Percentiles rank a stretch among this genome's conserved stretches.
phyloP scores from a whole-genome alignment of 1,140 invertebrate species.

The Latrodectus geometricus region DNA sequence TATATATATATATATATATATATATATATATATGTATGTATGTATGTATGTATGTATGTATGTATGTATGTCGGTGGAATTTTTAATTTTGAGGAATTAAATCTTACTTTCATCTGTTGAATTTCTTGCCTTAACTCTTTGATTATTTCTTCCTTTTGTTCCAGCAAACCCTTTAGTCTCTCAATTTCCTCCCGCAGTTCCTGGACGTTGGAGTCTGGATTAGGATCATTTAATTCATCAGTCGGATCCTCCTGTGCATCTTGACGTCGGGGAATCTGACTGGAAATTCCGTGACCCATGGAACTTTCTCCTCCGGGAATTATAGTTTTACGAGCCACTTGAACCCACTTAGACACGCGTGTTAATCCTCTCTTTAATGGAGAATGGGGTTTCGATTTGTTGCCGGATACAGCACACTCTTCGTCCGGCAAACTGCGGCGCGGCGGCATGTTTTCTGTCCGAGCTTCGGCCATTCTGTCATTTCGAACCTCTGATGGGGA shows the following conservation, averaged over 20 bases:
- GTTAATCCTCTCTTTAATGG: conserved; percentile 13
- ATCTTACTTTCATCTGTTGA: conserved; percentile 18
- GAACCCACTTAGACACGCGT: conserved; percentile 20
- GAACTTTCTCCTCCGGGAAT: neutral
- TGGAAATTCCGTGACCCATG: conserved; percentile 20
- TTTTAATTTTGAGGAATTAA: too few relatives aligned
- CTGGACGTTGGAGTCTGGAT: neutral
- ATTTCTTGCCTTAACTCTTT: conserved; percentile 5
- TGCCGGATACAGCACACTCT: neutral
- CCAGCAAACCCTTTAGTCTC: neutral
- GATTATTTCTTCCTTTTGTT: conserved; percentile 18
- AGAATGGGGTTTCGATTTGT: conserved; percentile 9
- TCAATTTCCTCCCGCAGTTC: neutral
- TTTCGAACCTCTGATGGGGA: neutral
- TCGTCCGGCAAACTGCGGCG: conserved; percentile 9
- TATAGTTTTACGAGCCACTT: neutral
- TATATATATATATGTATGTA: too few relatives aligned
- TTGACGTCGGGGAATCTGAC: neutral
- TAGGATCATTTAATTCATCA: neutral
- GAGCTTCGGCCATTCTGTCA: conserved; percentile 19
- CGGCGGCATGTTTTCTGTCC: neutral
- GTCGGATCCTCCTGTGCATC: neutral
- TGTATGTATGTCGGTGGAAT: too few relatives aligned
- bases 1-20: too few relatives aligned
- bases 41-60: too few relatives aligned